A percentile compares a stretch with the other conserved stretches of the same genome.
These are phyloP conservation scores for Heliconius charithonia DNA, from an alignment of 2,888 invertebrate species.

Conservation along the genomic window DNA sequence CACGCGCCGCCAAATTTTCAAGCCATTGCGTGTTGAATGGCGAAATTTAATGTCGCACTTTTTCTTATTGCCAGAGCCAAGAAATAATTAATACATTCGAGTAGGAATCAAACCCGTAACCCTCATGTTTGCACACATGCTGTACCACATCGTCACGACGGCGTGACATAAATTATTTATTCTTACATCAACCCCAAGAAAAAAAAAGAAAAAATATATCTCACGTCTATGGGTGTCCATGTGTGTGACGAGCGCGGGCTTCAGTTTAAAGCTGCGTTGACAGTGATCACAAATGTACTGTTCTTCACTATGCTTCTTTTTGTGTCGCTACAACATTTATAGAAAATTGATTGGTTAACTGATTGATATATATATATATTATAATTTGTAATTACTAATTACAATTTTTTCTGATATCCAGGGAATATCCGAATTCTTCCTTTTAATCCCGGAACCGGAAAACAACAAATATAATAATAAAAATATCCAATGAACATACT, in stretches of 20 bases:
- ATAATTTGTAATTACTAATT: too few species aligned
- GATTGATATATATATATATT: too few species aligned
- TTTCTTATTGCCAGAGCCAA: neutral
- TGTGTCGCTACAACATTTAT: slow-evolving; percentile 66
- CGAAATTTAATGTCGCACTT: neutral
- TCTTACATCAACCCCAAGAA: too few species aligned
- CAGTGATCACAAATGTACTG: slow-evolving; percentile 69
- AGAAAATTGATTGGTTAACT: neutral
- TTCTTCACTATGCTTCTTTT: slow-evolving; percentile 57
- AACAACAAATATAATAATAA: too few species aligned
- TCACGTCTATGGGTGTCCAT: slow-evolving; percentile 69
- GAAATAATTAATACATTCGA: neutral
- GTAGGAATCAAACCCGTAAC: neutral
- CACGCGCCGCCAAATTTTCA: neutral
- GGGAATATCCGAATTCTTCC: too few species aligned
- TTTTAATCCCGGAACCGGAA: too few species aligned
- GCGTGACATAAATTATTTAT: too few species aligned
- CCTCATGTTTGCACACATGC: neutral
- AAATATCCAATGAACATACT: slow-evolving; percentile 22
- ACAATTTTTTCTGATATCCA: too few species aligned
- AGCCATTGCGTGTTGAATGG: neutral
- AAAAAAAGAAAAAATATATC: slow-evolving; percentile 44
- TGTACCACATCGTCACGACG: too few species aligned
- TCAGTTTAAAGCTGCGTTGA: slow-evolving; percentile 61
- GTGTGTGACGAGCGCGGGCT: slow-evolving; percentile 62